phyloP scores from a whole-genome alignment of 64 coral and sea anemone genomes.

The Pachyseris speciosa region DNA sequence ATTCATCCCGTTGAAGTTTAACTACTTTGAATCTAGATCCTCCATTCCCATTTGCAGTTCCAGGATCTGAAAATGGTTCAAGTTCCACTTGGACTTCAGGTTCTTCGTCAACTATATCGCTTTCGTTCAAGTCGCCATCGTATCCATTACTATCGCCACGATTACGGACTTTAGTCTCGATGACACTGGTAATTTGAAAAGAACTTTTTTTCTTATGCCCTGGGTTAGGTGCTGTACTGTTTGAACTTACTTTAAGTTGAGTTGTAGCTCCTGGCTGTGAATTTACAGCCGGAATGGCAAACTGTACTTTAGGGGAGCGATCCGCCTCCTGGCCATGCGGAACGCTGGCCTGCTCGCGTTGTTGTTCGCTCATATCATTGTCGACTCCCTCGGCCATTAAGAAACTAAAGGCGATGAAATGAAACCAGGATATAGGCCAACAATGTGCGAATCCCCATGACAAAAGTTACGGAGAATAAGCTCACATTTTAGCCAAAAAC shows the following conservation, averaged over 20 bases:
- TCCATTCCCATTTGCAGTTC: slow-evolving; percentile 93
- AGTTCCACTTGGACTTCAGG: slow-evolving; percentile 81
- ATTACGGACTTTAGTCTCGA: slow-evolving; percentile 84
- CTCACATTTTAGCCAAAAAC: slow-evolving; percentile 75
- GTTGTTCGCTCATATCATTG: slow-evolving; percentile 99
- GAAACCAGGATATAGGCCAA: slow-evolving; percentile 49
- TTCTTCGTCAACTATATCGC: slow-evolving; percentile 79
- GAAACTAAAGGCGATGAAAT: slow-evolving; percentile 64
- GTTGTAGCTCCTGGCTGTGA: slow-evolving; percentile 15
- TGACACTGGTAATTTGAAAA: slow-evolving; percentile 98
- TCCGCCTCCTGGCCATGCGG: slow-evolving; percentile 97
- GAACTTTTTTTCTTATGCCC: slow-evolving; percentile 95
- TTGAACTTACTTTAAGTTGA: slow-evolving; percentile 38
- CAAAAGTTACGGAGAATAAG: slow-evolving; percentile 56
- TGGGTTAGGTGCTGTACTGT: slow-evolving; percentile 24
- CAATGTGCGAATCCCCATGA: slow-evolving; percentile 77
- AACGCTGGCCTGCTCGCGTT: slow-evolving; percentile 78
- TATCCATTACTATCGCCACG: slow-evolving; percentile 98
- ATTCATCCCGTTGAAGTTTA: slow-evolving; percentile 89
- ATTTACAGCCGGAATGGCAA: slow-evolving; percentile 65
- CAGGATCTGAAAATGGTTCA: slow-evolving; percentile 62
- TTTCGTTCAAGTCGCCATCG: slow-evolving; percentile 91
- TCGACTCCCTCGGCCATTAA: slow-evolving; percentile 91
- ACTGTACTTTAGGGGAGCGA: slow-evolving; percentile 84
- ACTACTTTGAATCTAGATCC: slow-evolving; percentile 97